Conservation (phyloP, 1,140 invertebrate genomes). For the Steinernema khuongi region DNA sequence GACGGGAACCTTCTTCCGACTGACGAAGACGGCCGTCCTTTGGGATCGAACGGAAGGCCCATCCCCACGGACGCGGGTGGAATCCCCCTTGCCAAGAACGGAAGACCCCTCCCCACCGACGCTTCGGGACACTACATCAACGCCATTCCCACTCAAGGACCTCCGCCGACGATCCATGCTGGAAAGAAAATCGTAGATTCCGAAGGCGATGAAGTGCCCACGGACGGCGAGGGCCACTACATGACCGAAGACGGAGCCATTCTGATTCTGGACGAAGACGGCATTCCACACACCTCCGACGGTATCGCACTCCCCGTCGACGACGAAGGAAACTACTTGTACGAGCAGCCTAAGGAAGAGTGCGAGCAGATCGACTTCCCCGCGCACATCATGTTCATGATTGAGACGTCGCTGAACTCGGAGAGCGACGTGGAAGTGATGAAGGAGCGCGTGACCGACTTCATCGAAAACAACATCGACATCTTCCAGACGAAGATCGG, state of each 20-base stretch:
- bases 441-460: slow-evolving; percentile 53
- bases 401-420: slow-evolving; percentile 55
- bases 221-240: slow-evolving; percentile 32
- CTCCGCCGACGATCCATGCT: neutral
- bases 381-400: slow-evolving; percentile 49
- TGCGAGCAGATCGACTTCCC: slow-evolving; percentile 27
- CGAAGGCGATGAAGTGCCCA: slow-evolving; percentile 37
- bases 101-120: slow-evolving; percentile 25
- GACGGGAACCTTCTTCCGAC: slow-evolving; percentile 24
- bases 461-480: slow-evolving; percentile 32
- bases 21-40: slow-evolving; percentile 29
- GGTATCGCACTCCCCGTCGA: slow-evolving; percentile 19
- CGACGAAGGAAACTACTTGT: slow-evolving; percentile 6
- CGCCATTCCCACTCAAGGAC: neutral
- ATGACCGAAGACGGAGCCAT: neutral
- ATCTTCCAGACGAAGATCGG: slow-evolving; percentile 25
- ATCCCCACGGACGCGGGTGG: slow-evolving; percentile 20
- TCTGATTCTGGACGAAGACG: neutral
- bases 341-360: slow-evolving; percentile 16
- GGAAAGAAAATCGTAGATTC: slow-evolving; percentile 18
- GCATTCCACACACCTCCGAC: slow-evolving; percentile 5
- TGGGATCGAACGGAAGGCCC: slow-evolving; percentile 26
- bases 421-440: slow-evolving; percentile 56
- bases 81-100: slow-evolving; percentile 15
- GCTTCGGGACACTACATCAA: slow-evolving; percentile 12